Evolutionary conservation across 2,797 vertebrate species (phyloP).

Genomic region (Muscicapa striata): DNA sequence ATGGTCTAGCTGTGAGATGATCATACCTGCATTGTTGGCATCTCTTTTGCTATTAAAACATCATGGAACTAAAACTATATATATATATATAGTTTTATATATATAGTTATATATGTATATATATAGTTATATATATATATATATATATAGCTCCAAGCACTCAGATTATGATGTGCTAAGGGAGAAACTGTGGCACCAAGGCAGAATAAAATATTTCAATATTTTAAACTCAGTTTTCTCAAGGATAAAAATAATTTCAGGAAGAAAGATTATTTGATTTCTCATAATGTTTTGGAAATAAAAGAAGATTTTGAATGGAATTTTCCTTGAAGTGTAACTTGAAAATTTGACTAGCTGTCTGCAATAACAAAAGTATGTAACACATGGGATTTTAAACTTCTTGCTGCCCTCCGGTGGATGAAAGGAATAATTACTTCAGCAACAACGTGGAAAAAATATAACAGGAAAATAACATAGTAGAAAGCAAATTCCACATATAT

Average conservation of each 20-base stretch:
- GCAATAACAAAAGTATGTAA: neutral
- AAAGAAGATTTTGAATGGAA: neutral
- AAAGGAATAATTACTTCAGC: neutral
- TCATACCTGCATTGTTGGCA: neutral
- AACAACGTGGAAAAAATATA: neutral
- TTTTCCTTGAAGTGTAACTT: neutral
- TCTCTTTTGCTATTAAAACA: neutral
- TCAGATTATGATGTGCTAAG: neutral
- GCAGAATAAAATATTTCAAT: neutral
- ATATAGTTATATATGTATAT: neutral
- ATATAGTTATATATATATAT: neutral
- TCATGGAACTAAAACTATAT: neutral
- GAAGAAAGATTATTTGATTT: neutral
- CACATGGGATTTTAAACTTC: neutral
- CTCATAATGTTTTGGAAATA: neutral
- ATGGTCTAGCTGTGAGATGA: neutral
- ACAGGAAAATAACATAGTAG: neutral
- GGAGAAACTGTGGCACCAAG: neutral
- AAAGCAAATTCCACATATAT: neutral
- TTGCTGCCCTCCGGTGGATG: constrained; percentile 38
- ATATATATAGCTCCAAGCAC: neutral
- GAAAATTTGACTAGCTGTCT: neutral
- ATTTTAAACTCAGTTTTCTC: neutral
- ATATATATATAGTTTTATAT: neutral
- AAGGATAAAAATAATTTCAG: neutral